Base-by-base conservation (phyloP, 1,140 invertebrate species). In the Apis cerana region DNA sequence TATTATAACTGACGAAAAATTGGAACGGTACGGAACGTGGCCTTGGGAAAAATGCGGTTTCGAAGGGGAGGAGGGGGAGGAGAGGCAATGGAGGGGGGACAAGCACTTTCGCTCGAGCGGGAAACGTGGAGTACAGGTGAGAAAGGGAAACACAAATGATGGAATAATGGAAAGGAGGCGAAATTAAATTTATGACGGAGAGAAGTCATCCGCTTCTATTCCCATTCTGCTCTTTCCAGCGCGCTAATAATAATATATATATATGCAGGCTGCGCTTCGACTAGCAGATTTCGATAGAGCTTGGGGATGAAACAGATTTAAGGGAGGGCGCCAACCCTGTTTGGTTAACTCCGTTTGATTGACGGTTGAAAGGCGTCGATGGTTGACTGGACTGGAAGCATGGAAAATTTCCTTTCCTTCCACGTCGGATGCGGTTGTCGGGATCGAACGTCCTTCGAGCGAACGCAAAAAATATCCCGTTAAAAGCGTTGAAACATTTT, bases 111-210 rank as follows among this genome's bases (percentile, higher is more conserved):
- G 68, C 50, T 54, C 33, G 69, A 61, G 54, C n/a, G n/a, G n/a
- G n/a, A 27, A 27, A 1, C 59, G 50, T 7, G 83, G 59, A 83
- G 80, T 62, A 68, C 27, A 75, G 58, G 43, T n/a, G 64, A 15
- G 58, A 85, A 83, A 85, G 79, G 71, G 48, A 27, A 68, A 64
- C n/a, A 75, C 67, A 70, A 79, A 67, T 50, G 65, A 50, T 58
- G 59, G 80, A 64, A 33, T n/a, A n/a, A n/a, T 52, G 71, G 23
- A 58, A 11, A 72, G 78, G 68, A 78, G 61, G 27, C 27, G 48
- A 23, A 64, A 68, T n/a, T 67, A 12, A 11, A 23, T 8, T 52
- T n/a, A 7, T 43, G 82, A 80, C 75, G 64, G 65, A 84, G 84
- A 80, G 4, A 43, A 43, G 33, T 43, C 4, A 43, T 43, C 33